Evolutionary conservation across 2,113 vertebrate genomes (phyloP).

Genomic region (Nothobranchius kuhntae): DNA sequence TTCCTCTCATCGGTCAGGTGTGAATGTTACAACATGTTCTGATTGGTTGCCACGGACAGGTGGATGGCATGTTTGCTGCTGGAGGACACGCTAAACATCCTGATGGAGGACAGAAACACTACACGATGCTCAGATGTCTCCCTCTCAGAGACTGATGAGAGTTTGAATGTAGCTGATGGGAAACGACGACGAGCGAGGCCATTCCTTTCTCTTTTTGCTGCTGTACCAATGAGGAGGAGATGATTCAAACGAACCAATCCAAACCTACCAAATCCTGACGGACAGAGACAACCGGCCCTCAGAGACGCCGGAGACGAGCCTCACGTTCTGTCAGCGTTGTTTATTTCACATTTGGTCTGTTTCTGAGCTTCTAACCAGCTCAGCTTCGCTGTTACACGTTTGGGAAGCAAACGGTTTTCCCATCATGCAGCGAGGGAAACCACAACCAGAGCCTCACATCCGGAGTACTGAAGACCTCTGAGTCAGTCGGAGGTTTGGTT

Average conservation of each 20-base stretch:
- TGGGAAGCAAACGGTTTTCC: background rate
- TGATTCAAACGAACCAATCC: constrained; percentile 8
- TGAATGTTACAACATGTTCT: constrained; percentile 11
- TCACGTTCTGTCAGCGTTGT: constrained; percentile 18
- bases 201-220: constrained; percentile 29
- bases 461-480: background rate
- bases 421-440: constrained; percentile 2
- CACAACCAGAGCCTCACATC: constrained; percentile 21
- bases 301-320: background rate
- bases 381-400: background rate
- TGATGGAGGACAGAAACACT: background rate
- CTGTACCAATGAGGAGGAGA: constrained; percentile 43
- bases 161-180: constrained; percentile 30
- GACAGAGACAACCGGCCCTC: background rate
- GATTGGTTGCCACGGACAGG: constrained; percentile 21
- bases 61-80: background rate
- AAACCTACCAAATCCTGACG: constrained; percentile 39
- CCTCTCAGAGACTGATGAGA: background rate
- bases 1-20: constrained; percentile 3
- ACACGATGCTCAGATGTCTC: background rate
- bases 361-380: background rate
- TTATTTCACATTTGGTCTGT: background rate
- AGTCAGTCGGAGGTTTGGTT: too few species aligned
- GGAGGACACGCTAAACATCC: background rate
- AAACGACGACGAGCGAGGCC: background rate